Percentiles rank a stretch among this genome's conserved stretches.
Conservation (phyloP, 2,797 vertebrate species). For the Clarias platycephalus region DNA sequence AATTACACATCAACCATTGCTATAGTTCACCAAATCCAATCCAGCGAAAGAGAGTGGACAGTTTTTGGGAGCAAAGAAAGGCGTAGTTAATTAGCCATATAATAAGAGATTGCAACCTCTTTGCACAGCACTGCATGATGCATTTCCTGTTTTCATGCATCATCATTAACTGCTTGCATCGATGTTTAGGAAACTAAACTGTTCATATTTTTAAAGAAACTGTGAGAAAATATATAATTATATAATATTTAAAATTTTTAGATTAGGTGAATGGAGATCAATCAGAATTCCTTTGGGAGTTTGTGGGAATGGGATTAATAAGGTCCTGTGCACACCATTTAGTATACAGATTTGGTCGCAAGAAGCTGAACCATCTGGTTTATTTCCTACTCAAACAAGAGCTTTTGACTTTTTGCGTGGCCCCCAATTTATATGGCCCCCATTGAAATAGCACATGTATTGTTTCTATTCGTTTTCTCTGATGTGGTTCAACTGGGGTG, state of each 20-base stretch:
- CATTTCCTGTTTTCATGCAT: slow-evolving; percentile 5
- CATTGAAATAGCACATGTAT: not conserved
- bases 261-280: not conserved
- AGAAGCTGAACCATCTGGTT: not conserved
- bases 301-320: not conserved
- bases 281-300: not conserved
- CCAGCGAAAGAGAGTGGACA: not conserved
- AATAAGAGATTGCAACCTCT: not conserved
- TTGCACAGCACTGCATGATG: not conserved
- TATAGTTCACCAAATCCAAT: not conserved
- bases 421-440: not conserved
- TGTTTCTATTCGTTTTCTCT: not conserved
- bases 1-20: not conserved
- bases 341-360: not conserved
- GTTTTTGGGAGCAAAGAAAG: not conserved
- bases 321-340: not conserved
- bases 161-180: not conserved
- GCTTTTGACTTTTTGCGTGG: not conserved
- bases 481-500: not conserved
- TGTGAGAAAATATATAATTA: not conserved
- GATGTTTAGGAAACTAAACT: not conserved
- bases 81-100: not conserved
- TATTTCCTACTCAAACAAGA: not conserved
- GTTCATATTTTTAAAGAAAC: not conserved
- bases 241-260: not conserved